Evolutionary conservation across 2,113 vertebrate genomes (phyloP), one percentile per base, ranked within the genome.

Genomic region (Romanogobio albipinnatus): DNA sequence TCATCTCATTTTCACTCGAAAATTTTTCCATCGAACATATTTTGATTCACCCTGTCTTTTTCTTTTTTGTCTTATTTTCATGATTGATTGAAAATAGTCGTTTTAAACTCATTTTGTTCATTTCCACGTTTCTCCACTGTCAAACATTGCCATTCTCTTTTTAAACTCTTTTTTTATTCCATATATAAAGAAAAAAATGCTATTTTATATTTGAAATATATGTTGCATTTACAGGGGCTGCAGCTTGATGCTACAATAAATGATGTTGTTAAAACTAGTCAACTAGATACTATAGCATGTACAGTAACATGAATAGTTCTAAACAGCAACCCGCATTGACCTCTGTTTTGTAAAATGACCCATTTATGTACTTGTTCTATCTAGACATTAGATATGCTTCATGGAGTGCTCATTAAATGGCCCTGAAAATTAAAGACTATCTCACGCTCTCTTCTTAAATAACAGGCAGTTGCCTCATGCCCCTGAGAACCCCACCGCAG

Each of bases 391-490:
- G 17, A 76, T 56, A 76, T 58, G 51, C 29, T 9, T n/a, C 39
- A 26, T 47, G n/a, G 43, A 64, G n/a, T 76, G 24, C 59, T 47
- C 58, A 47, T 62, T 61, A 47, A 47, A 51, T 76, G 26, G 14
- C 74, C 74, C 8, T 76, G 47, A 76, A 76, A 64, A 47, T 1
- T 45, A 7, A 39, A 45, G 33, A 24, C 45, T 62, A 5, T 75
- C 24, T 74, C 75, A 76, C 11, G 9, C 82, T 64, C 87, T 84
- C 90, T 61, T 29, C 15, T 29, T 33, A 75, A 47, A 58, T 76
- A 77, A 85, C 85, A 98, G 98, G 93, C 97, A 98, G 93, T 93
- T 98, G 78, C 97, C 97, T 51, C 97, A 97, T 0, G 94, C 97
- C 36, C 97, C 97, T 0, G 97, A 99, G 92, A 98, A 96, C 94